Conservation (phyloP, 2,113 vertebrate genomes). For the Bubo bubo region DNA sequence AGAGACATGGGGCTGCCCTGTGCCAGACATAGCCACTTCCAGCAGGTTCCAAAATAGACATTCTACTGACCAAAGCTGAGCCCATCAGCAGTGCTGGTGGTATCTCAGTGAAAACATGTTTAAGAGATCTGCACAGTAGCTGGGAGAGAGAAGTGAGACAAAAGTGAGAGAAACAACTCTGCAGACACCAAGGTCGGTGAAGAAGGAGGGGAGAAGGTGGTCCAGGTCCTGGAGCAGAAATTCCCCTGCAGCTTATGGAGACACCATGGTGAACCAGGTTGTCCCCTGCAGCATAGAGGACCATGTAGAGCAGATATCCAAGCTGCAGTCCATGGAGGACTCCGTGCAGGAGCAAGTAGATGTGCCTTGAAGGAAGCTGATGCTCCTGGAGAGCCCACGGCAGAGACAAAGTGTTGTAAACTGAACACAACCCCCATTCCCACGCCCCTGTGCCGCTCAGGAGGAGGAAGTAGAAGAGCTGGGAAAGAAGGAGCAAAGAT, state of each 20-base stretch:
- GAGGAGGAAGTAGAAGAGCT: not conserved
- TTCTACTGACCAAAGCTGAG: not conserved
- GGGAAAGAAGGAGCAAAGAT: not conserved
- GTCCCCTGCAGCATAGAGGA: not conserved
- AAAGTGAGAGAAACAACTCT: not conserved
- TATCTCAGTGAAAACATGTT: not conserved
- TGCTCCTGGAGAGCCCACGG: not conserved
- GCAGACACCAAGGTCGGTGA: not conserved
- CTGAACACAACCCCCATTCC: not conserved
- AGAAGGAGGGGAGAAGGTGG: not conserved
- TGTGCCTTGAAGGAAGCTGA: not conserved
- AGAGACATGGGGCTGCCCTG: rapidly evolving
- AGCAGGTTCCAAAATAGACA: not conserved
- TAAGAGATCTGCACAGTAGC: not conserved
- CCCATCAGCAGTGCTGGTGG: not conserved
- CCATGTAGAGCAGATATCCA: not conserved
- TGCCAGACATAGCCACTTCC: not conserved
- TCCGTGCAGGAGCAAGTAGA: rapidly evolving
- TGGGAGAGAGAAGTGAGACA: not conserved
- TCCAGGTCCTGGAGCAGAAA: rapidly evolving
- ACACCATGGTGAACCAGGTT: not conserved
- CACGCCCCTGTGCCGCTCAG: not conserved
- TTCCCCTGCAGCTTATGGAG: rapidly evolving
- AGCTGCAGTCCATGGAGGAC: rapidly evolving
- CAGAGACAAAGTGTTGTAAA: not conserved